Percentiles rank a stretch among this genome's conserved stretches.
Evolutionary conservation across 2,113 vertebrate genomes (phyloP).

Genomic region (Saiga tatarica): DNA sequence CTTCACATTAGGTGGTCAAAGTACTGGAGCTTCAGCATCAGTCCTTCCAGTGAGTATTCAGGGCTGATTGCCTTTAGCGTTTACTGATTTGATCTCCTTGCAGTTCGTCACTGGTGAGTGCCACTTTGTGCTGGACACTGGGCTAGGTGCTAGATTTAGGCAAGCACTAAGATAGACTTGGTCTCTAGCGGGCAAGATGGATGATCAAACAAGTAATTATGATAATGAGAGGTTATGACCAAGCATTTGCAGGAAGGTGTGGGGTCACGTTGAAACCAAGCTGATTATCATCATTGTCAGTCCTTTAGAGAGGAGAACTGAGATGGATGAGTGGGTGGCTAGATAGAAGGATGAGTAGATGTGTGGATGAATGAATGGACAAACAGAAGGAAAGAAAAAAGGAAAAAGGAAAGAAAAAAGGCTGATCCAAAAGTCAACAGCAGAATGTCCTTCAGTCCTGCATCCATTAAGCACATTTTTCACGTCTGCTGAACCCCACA

Average conservation of each 20-base stretch:
- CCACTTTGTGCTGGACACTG: background rate
- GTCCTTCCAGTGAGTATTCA: background rate
- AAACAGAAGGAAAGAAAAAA: background rate
- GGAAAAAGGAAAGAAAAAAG: background rate
- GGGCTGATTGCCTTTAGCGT: background rate
- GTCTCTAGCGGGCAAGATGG: background rate
- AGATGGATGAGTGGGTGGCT: background rate
- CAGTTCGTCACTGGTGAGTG: background rate
- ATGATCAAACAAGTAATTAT: background rate
- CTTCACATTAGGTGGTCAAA: background rate
- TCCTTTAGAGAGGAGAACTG: background rate
- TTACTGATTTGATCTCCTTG: background rate
- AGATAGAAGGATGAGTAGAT: background rate
- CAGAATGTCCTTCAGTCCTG: background rate
- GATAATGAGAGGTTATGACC: background rate
- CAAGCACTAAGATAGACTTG: background rate
- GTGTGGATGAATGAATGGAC: background rate
- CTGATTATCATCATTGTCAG: fast-evolving
- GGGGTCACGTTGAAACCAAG: too few relatives aligned
- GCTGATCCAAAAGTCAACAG: background rate
- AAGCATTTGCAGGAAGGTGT: background rate
- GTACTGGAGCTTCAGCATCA: background rate
- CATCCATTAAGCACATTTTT: fast-evolving
- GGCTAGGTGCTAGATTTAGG: background rate
- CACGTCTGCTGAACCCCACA: background rate